phyloP scores from a whole-genome alignment of 2,888 invertebrate genomes.

The Luperina nickerlii region DNA sequence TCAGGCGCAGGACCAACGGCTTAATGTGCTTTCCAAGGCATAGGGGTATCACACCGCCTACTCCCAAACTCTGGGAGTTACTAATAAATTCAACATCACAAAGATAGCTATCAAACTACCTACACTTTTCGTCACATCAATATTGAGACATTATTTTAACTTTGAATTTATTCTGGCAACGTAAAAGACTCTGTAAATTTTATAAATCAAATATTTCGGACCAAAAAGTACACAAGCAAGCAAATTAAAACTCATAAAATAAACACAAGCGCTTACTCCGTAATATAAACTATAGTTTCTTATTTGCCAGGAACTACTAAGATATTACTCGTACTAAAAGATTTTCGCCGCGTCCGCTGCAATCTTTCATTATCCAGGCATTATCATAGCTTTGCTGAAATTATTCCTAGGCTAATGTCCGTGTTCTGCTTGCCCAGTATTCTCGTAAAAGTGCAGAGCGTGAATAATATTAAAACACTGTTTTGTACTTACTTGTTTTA shows the following conservation, averaged over 20 bases:
- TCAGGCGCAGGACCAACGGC: no score
- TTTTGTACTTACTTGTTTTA: background rate
- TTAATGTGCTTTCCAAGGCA: no score
- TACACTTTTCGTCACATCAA: background rate
- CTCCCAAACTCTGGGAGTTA: background rate
- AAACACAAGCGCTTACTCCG: background rate
- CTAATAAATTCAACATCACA: background rate
- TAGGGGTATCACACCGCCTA: background rate
- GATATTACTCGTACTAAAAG: constrained; percentile 34
- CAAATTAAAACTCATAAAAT: background rate
- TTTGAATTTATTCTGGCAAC: background rate
- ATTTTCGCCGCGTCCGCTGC: constrained; percentile 7
- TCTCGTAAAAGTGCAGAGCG: constrained; percentile 15
- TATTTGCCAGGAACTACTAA: constrained; percentile 19
- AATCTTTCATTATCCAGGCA: constrained; percentile 52
- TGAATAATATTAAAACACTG: constrained; percentile 1
- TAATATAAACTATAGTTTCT: constrained; percentile 22
- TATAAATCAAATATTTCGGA: background rate
- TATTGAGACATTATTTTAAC: background rate
- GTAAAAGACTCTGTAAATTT: background rate
- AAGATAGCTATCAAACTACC: background rate
- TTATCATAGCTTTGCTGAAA: constrained; percentile 46
- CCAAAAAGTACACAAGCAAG: background rate
- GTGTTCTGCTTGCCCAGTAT: constrained; percentile 9
- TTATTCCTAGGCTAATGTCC: constrained; percentile 26